Evolutionary conservation across 2,113 vertebrate species (phyloP), one percentile per base, ranked within the genome.

Genomic region (Saguinus imperator): DNA sequence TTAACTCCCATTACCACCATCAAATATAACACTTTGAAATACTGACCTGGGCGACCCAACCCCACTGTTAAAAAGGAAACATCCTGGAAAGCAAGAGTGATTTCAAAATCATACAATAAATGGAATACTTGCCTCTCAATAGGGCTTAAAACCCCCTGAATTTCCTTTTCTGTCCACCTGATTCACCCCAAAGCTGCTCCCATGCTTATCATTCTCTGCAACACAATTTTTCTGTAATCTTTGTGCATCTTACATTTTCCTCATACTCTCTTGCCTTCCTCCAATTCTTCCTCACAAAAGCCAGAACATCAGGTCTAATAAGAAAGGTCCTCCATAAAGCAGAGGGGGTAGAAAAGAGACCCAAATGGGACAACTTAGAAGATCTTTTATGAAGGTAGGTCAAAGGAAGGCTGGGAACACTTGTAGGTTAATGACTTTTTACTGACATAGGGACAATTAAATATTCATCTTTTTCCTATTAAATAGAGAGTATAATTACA

Each of bases 61-160:
- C 14, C 45, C 27, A 27, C n/a, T 70, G 18, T 52, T 43, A 58
- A 72, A 82, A 64, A 37, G 79, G 75, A 66, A 86, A 58, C 23
- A 61, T 84, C 68, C 57, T 90, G 58, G 76, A 86, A 86, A 91
- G 52, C 45, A 79, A 91, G 68, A 58, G 11, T 37, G 37, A 79
- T 80, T 91, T 87, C 81, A 81, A 83, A 92, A 87, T 48, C 25
- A 90, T 1, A 5, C 25, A 57, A 43, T 12, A 32, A 66, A 48
- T 20, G 45, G 87, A 89, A 89, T 68, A 66, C 55, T 66, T 68
- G 35, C 72, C 90, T 23, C 70, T 29, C 52, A 45, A 1, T 0
- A 16, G 6, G 50, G 17, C 21, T 82, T 50, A 13, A 37, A 58
- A 1, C 17, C 12, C n/a, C 25, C 5, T 37, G 57, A 2, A 5